A percentile compares a stretch with the other conserved stretches of the same genome.
Evolutionary conservation across 1,140 invertebrate species (phyloP).

Genomic region (Drosophila repleta): DNA sequence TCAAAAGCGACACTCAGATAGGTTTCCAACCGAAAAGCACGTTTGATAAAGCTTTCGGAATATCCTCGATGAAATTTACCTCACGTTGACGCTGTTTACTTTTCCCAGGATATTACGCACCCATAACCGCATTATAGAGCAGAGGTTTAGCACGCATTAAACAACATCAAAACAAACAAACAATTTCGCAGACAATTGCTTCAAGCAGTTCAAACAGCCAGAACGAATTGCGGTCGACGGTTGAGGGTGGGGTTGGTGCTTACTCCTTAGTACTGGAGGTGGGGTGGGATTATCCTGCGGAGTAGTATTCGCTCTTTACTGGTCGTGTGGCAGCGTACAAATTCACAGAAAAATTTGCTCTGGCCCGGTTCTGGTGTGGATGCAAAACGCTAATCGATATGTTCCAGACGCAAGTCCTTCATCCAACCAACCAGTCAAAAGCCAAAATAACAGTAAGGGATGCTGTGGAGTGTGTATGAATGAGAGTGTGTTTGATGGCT

Average conservation of each 20-base stretch:
- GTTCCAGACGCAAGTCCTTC: slow-evolving; percentile 62
- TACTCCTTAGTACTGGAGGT: slow-evolving; percentile 15
- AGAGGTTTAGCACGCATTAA: slow-evolving; percentile 72
- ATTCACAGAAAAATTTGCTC: slow-evolving; percentile 56
- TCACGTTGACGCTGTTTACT: slow-evolving; percentile 53
- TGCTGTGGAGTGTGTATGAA: slow-evolving; percentile 23
- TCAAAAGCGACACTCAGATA: slow-evolving; percentile 24
- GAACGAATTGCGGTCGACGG: slow-evolving; percentile 62
- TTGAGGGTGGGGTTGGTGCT: neutral
- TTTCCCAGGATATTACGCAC: slow-evolving; percentile 69
- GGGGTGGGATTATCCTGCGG: slow-evolving; percentile 70
- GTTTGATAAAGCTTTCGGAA: slow-evolving; percentile 42
- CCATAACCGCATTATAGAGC: slow-evolving; percentile 45
- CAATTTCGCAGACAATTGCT: slow-evolving; percentile 79
- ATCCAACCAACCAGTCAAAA: neutral
- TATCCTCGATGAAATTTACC: slow-evolving; percentile 45
- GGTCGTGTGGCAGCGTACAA: slow-evolving; percentile 58
- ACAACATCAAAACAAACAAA: slow-evolving; percentile 81
- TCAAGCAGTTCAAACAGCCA: slow-evolving; percentile 52
- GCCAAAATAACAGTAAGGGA: slow-evolving; percentile 3
- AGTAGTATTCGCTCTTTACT: slow-evolving; percentile 42
- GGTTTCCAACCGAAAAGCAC: slow-evolving; percentile 23
- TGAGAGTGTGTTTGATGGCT: slow-evolving; percentile 45
- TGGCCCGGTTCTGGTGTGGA: slow-evolving; percentile 54
- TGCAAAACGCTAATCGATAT: slow-evolving; percentile 73